These are phyloP conservation scores for Phyllostomus hastatus DNA, from an alignment of 2,113 vertebrate genomes.

Conservation along the genomic window DNA sequence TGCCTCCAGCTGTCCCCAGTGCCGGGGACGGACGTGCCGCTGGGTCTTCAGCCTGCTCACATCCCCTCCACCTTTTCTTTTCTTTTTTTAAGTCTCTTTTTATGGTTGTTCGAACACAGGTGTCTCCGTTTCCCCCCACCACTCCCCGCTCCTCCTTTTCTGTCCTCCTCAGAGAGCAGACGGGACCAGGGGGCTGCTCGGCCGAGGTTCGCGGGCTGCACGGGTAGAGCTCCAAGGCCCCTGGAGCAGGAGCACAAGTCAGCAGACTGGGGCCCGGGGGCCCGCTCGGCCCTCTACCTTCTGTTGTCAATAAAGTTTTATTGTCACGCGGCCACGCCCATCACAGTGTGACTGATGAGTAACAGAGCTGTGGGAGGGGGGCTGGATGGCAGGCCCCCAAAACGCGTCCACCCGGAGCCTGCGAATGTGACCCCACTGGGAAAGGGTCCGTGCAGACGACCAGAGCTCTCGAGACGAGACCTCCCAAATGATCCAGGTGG, in stretches of 20 bases:
- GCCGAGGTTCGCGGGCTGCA: rapidly evolving
- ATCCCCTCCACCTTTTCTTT: rapidly evolving
- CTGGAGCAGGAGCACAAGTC: neutral
- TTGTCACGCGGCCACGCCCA: rapidly evolving
- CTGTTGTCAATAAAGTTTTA: slow-evolving; percentile 27
- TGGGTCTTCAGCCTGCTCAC: rapidly evolving
- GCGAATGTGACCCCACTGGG: rapidly evolving
- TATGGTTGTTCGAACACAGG: no score
- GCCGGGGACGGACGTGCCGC: rapidly evolving
- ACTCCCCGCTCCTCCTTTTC: rapidly evolving
- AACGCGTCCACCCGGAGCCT: rapidly evolving
- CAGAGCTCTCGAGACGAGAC: rapidly evolving
- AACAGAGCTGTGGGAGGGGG: rapidly evolving
- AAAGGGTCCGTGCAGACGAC: rapidly evolving
- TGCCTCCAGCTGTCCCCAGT: rapidly evolving
- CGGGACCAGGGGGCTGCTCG: rapidly evolving
- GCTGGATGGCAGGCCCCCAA: rapidly evolving
- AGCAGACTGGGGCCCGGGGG: neutral
- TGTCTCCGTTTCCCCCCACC: no score
- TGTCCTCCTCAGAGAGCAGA: neutral
- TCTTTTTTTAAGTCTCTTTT: neutral
- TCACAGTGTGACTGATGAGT: neutral
- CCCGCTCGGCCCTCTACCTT: neutral
- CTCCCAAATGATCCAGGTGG: rapidly evolving
- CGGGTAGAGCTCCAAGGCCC: rapidly evolving